These are phyloP conservation scores for Spodoptera litura DNA, from an alignment of 1,140 invertebrate species.

Conservation along the genomic window DNA sequence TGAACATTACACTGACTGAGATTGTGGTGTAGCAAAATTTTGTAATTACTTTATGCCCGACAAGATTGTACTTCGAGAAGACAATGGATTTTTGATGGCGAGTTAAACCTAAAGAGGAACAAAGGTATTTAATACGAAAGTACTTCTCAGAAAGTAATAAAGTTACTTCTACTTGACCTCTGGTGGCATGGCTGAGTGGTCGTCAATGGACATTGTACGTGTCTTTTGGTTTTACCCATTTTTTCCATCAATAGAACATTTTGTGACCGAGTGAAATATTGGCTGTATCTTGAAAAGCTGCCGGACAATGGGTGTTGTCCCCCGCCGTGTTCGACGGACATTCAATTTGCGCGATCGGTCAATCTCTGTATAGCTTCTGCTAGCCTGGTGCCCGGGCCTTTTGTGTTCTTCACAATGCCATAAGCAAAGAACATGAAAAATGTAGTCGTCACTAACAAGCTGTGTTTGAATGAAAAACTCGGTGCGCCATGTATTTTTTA, in stretches of 20 bases:
- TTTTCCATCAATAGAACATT: conserved; percentile 57
- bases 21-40: no score
- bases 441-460: conserved; percentile 51
- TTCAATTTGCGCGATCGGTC: conserved; percentile 82
- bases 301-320: conserved; percentile 67
- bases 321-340: conserved; percentile 66
- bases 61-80: no score
- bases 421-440: conserved; percentile 60
- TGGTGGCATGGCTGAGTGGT: conserved; percentile 39
- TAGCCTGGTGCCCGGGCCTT: conserved; percentile 65
- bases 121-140: conserved; percentile 1
- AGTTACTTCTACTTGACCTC: conserved; percentile 31
- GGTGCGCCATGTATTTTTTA: neutral
- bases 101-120: no score
- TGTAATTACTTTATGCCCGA: no score
- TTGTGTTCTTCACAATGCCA: conserved; percentile 61
- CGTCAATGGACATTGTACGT: conserved; percentile 46
- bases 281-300: conserved; percentile 71
- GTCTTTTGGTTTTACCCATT: conserved; percentile 48
- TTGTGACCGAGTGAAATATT: conserved; percentile 73
- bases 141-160: conserved; percentile 1
- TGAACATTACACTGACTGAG: no score
- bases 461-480: conserved; percentile 16
- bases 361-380: conserved; percentile 72
- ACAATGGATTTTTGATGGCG: no score